These are phyloP conservation scores for Bilobella aurantiaca DNA, from an alignment of 1,140 invertebrate genomes.

Conservation along the genomic window DNA sequence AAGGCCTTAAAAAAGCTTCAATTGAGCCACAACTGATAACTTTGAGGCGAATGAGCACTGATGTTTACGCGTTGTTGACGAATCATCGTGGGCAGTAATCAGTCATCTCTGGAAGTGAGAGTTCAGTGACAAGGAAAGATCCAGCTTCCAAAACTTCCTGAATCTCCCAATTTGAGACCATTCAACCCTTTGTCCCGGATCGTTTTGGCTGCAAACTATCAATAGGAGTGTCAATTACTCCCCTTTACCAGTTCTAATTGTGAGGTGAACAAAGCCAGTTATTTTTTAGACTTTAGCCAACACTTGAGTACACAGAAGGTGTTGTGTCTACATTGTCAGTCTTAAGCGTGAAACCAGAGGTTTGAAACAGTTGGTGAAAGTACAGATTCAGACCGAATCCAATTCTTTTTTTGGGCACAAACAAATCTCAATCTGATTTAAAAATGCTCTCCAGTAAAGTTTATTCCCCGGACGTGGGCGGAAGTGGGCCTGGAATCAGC, in stretches of 20 bases:
- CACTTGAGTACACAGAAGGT: too few species aligned
- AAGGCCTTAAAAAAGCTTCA: too few species aligned
- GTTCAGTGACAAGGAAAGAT: too few species aligned
- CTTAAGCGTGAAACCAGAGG: too few species aligned
- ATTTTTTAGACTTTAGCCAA: background rate
- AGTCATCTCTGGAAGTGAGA: too few species aligned
- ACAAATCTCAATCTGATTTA: background rate
- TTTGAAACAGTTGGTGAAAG: too few species aligned
- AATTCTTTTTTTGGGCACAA: background rate
- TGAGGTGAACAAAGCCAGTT: background rate
- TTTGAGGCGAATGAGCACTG: too few species aligned
- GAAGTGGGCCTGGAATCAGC: slow-evolving; percentile 15
- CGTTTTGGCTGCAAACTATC: background rate
- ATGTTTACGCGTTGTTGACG: too few species aligned
- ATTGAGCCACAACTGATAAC: too few species aligned
- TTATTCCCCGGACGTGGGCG: slow-evolving; percentile 1
- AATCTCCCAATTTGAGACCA: background rate
- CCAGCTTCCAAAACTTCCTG: background rate
- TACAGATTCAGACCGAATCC: too few species aligned
- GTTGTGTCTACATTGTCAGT: too few species aligned
- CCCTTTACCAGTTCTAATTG: background rate
- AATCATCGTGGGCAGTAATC: too few species aligned
- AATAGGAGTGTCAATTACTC: background rate
- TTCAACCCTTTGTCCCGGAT: background rate
- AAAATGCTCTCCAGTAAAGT: background rate